Evolutionary conservation across 2,113 vertebrate genomes (phyloP).

Genomic region (Brachypodius melanocephalos): DNA sequence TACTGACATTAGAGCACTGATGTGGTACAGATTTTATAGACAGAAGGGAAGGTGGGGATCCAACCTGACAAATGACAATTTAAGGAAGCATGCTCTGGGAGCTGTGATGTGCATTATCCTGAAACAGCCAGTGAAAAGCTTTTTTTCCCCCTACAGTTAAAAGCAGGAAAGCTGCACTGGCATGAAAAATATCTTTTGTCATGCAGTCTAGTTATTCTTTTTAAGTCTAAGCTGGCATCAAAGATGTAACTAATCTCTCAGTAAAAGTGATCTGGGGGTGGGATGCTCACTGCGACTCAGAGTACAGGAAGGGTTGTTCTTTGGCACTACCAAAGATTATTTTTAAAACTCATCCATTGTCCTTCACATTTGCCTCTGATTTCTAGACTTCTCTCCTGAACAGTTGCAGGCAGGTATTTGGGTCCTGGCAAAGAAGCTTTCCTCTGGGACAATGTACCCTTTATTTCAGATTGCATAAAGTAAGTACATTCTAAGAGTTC

Average conservation of each 20-base stretch:
- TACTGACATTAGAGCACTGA: background rate
- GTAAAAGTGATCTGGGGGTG: background rate
- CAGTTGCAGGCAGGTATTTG: background rate
- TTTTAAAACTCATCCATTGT: background rate
- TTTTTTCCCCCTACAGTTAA: background rate
- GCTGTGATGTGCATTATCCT: background rate
- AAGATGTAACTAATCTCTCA: slow-evolving; percentile 14
- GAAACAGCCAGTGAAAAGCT: background rate
- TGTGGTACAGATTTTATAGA: background rate
- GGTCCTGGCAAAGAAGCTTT: background rate
- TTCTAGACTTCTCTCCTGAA: background rate
- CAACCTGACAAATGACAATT: background rate
- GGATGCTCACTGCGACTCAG: background rate
- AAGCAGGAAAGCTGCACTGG: background rate
- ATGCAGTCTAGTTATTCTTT: background rate
- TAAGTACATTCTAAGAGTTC: background rate
- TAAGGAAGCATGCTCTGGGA: background rate
- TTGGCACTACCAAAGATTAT: background rate
- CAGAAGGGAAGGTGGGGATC: background rate
- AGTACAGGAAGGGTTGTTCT: background rate
- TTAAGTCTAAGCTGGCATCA: slow-evolving; percentile 19
- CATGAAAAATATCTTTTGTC: background rate
- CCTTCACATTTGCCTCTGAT: background rate
- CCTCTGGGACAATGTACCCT: background rate
- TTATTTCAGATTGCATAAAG: background rate